These are phyloP conservation scores for Teleogryllus occipitalis DNA, from an alignment of 1,140 invertebrate species.

Conservation along the genomic window DNA sequence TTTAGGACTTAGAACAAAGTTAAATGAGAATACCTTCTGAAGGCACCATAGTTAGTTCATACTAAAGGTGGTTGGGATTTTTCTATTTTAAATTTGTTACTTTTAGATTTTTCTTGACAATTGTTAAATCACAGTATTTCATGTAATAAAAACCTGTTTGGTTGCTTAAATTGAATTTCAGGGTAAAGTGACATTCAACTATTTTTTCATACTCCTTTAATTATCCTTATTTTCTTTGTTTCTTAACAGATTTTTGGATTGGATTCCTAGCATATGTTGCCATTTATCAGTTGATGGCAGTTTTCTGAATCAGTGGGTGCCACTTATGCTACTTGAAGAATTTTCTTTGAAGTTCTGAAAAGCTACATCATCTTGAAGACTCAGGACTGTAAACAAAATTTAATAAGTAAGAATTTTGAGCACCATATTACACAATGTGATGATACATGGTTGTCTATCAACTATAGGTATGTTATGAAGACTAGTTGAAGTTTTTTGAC, in stretches of 20 bases:
- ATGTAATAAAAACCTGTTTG: no score
- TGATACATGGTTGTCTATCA: neutral
- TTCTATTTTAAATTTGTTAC: no score
- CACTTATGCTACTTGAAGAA: neutral
- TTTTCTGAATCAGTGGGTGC: neutral
- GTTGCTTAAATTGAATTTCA: no score
- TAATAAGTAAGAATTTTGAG: neutral
- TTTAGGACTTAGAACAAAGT: no score
- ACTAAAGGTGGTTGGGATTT: no score
- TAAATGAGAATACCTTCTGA: no score
- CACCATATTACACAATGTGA: neutral
- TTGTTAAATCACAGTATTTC: no score
- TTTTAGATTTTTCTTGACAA: no score
- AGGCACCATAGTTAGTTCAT: no score
- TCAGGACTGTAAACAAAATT: neutral
- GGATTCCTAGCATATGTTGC: neutral
- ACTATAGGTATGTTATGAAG: neutral
- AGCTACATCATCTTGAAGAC: neutral
- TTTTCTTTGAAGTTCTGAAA: neutral
- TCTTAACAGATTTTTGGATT: neutral
- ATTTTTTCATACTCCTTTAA: neutral
- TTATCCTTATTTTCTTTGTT: neutral
- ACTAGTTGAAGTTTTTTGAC: neutral
- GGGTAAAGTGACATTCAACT: no score
- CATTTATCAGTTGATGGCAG: neutral